Evolutionary conservation across 2,797 vertebrate species (phyloP).

Genomic region (Manis pentadactyla): DNA sequence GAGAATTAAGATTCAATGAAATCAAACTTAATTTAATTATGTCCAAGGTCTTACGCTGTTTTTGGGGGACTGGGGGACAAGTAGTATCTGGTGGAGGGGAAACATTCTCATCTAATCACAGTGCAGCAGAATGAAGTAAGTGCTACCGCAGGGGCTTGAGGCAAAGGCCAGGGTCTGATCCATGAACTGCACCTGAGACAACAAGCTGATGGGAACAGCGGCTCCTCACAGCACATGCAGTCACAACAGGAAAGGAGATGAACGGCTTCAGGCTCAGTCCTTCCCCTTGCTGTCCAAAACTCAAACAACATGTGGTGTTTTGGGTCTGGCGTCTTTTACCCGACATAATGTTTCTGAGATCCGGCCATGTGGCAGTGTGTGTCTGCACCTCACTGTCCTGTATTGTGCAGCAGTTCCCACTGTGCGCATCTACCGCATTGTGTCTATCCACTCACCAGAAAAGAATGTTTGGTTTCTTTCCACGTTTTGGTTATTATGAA

Average conservation of each 20-base stretch:
- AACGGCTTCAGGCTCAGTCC: not conserved
- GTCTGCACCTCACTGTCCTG: no score
- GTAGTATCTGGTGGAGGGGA: no score
- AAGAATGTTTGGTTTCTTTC: not conserved
- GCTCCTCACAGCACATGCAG: not conserved
- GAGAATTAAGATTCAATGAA: not conserved
- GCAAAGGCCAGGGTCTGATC: not conserved
- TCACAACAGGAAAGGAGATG: not conserved
- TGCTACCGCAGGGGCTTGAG: not conserved
- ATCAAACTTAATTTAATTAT: not conserved
- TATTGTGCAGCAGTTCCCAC: accelerated
- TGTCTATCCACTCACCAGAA: not conserved
- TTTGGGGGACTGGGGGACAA: not conserved
- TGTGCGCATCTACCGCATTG: accelerated
- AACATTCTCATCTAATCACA: not conserved
- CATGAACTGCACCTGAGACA: no score
- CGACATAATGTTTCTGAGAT: not conserved
- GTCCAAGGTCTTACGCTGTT: not conserved
- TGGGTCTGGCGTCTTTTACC: not conserved
- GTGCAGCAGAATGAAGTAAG: not conserved
- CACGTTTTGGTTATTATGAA: not conserved
- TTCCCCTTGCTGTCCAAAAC: not conserved
- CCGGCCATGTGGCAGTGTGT: not conserved
- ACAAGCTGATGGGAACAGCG: accelerated
- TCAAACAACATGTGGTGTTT: not conserved